These are phyloP conservation scores for Lamellibrachia columna DNA, from an alignment of 2,888 invertebrate species.

Conservation along the genomic window DNA sequence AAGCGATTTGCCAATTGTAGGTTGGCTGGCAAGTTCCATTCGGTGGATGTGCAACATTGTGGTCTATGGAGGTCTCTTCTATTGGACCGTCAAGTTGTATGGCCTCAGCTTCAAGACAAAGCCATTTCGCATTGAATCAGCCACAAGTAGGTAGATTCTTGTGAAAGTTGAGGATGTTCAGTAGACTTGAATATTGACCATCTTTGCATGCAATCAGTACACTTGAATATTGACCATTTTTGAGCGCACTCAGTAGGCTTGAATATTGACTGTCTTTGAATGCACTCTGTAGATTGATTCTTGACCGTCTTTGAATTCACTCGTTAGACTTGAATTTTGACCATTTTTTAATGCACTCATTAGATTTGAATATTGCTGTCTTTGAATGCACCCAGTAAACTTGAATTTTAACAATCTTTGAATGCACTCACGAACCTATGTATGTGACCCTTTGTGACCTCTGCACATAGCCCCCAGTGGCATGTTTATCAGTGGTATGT, in stretches of 20 bases:
- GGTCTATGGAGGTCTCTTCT: slow-evolving; percentile 41
- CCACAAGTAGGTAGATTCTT: slow-evolving; percentile 23
- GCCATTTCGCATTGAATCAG: slow-evolving; percentile 45
- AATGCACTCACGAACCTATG: neutral
- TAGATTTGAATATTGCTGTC: too few relatives aligned
- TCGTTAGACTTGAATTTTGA: neutral
- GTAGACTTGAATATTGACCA: neutral
- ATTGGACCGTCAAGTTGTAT: slow-evolving; percentile 53
- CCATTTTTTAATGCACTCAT: neutral
- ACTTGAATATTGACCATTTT: too few relatives aligned
- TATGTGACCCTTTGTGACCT: neutral
- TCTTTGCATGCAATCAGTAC: too few relatives aligned
- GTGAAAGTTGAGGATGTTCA: neutral
- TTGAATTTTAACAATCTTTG: neutral
- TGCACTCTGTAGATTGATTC: neutral
- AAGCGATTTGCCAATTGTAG: neutral
- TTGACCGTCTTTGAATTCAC: neutral
- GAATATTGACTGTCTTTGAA: too few relatives aligned
- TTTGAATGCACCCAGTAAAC: too few relatives aligned
- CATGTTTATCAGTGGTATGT: too few relatives aligned
- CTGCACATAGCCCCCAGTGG: neutral
- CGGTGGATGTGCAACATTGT: slow-evolving; percentile 32
- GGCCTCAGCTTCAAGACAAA: slow-evolving; percentile 43
- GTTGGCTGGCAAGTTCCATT: slow-evolving; percentile 28
- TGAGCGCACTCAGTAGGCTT: too few relatives aligned